Conservation (phyloP, 2,113 vertebrate genomes). For the Ochotona curzoniae region DNA sequence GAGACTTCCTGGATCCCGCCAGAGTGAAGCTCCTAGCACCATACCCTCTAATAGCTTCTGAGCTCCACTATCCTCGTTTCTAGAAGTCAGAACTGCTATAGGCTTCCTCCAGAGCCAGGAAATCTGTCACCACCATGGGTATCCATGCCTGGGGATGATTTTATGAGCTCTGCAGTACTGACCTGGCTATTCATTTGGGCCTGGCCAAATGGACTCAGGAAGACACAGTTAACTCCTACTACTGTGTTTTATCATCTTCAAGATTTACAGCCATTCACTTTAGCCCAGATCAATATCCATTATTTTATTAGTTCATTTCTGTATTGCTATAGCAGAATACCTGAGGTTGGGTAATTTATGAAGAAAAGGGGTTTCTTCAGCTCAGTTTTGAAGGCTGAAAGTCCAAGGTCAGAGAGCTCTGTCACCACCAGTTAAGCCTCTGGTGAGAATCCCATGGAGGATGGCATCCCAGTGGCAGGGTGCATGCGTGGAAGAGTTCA, state of each 20-base stretch:
- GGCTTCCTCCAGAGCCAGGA: neutral
- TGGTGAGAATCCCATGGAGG: too few species aligned
- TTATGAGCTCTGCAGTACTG: too few species aligned
- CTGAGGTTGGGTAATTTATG: too few species aligned
- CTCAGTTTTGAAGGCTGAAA: too few species aligned
- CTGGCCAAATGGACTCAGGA: neutral
- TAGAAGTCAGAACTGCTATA: neutral
- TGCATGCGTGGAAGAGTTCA: too few species aligned
- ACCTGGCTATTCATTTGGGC: neutral
- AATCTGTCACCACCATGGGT: neutral
- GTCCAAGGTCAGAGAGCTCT: too few species aligned
- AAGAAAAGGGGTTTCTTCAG: too few species aligned
- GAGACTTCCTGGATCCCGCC: accelerated
- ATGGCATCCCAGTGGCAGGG: too few species aligned
- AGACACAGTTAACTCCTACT: neutral
- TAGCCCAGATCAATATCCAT: neutral
- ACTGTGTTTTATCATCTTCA: neutral
- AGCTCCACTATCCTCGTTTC: neutral
- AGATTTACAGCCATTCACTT: neutral
- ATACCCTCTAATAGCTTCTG: too few species aligned
- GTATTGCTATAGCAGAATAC: too few species aligned
- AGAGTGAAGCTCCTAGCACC: neutral
- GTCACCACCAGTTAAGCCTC: too few species aligned
- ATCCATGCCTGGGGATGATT: neutral
- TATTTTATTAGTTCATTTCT: too few species aligned